phyloP scores from a whole-genome alignment of 2,797 vertebrate genomes.

The Oceanodroma leucorhoa region DNA sequence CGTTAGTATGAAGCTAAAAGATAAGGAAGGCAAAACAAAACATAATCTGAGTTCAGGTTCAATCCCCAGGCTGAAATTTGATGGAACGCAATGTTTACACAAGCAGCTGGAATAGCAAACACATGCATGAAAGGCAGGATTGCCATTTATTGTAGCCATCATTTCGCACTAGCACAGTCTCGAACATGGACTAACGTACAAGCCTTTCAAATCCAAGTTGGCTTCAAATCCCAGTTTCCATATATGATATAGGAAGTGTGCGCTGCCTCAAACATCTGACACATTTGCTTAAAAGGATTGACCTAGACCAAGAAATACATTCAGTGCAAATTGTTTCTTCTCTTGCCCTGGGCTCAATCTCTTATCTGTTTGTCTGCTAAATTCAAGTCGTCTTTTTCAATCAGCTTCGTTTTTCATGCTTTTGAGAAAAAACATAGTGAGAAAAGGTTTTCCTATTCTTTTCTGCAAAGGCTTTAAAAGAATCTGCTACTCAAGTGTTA shows the following conservation, averaged over 20 bases:
- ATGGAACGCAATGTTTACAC: not conserved
- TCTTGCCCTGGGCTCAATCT: not conserved
- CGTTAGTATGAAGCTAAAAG: rapidly evolving
- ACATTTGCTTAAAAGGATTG: not conserved
- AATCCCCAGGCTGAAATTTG: not conserved
- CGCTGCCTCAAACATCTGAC: not conserved
- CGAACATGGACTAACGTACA: rapidly evolving
- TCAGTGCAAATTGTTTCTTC: not conserved
- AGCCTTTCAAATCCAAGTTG: not conserved
- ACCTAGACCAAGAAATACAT: not conserved
- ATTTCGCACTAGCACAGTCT: not conserved
- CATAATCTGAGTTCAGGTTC: not conserved
- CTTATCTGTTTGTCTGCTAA: not conserved
- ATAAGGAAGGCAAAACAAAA: not conserved
- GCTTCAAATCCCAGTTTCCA: not conserved
- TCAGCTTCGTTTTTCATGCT: not conserved
- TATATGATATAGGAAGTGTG: not conserved
- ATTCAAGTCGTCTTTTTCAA: not conserved
- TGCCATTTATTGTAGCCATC: not conserved
- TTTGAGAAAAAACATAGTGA: not conserved
- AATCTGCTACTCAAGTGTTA: not conserved
- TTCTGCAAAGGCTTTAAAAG: not conserved
- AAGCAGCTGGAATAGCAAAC: not conserved
- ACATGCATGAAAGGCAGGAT: not conserved
- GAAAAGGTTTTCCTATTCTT: not conserved